A percentile compares a stretch with the other conserved stretches of the same genome.
Conservation (phyloP, 2,797 vertebrate species). For the Platyrinchus mystaceus region DNA sequence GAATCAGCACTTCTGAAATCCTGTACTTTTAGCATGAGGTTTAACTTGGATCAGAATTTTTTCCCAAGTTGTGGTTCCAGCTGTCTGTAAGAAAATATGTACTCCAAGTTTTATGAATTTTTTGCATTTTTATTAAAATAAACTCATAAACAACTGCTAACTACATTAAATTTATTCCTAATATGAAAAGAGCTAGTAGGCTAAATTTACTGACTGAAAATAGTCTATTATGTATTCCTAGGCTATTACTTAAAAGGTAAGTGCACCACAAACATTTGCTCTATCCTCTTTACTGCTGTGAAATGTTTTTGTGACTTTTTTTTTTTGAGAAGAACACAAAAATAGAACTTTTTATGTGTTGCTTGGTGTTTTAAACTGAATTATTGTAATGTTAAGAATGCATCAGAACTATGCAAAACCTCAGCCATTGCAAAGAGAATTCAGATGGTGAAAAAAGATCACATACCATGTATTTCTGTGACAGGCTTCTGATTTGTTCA, state of each 20-base stretch:
- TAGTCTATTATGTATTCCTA: neutral
- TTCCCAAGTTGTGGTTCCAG: neutral
- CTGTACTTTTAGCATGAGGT: neutral
- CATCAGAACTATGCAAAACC: neutral
- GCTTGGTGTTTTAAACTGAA: neutral
- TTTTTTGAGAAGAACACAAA: neutral
- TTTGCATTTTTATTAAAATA: neutral
- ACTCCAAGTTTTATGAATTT: neutral
- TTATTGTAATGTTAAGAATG: neutral
- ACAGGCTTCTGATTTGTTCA: neutral
- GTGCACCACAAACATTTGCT: neutral
- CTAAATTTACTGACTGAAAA: neutral
- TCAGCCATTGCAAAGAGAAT: neutral
- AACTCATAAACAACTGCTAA: neutral
- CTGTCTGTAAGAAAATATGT: neutral
- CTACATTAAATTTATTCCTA: neutral
- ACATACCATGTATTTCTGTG: fast-evolving
- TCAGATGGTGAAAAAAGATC: neutral
- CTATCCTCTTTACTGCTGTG: neutral
- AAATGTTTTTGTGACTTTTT: neutral
- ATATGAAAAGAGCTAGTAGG: neutral
- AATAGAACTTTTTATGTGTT: neutral
- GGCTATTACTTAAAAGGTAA: neutral
- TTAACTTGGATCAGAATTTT: neutral
- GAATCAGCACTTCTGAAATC: neutral